These are phyloP conservation scores for Heliconius aoede DNA, from an alignment of 2,888 invertebrate species.

Conservation along the genomic window DNA sequence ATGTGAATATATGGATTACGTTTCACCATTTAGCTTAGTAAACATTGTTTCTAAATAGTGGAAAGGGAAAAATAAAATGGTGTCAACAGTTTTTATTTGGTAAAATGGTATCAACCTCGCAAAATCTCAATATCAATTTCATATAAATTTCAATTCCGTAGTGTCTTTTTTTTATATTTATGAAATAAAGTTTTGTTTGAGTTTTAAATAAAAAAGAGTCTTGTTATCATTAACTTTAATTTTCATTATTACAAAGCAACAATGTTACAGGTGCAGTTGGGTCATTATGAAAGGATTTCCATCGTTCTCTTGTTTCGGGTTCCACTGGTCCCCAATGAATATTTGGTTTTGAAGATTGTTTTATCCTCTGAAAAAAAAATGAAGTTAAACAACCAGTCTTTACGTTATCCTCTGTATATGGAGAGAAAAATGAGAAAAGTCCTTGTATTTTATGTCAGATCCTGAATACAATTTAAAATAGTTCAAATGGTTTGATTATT, in stretches of 20 bases:
- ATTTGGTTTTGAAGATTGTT: constrained; percentile 61
- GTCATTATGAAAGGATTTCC: constrained; percentile 56
- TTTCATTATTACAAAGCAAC: constrained; percentile 20
- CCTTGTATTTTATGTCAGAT: too few species aligned
- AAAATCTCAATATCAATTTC: not conserved
- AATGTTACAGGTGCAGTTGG: constrained; percentile 13
- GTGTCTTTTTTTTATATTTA: not conserved
- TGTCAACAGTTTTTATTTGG: not conserved
- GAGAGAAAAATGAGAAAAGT: not conserved
- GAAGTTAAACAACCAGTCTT: constrained; percentile 10
- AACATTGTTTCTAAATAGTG: not conserved
- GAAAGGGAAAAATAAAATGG: not conserved
- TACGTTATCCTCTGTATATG: not conserved
- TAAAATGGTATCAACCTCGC: not conserved
- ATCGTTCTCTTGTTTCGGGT: constrained; percentile 62
- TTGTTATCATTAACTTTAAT: not conserved
- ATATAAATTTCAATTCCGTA: too few species aligned
- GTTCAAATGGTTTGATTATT: too few species aligned
- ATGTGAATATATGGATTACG: not conserved
- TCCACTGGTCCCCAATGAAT: constrained; percentile 85
- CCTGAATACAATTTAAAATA: too few species aligned
- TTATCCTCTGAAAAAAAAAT: constrained; percentile 63
- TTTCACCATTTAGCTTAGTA: not conserved
- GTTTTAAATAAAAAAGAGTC: not conserved
- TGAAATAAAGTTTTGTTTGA: too few species aligned